phyloP scores from a whole-genome alignment of 2,888 invertebrate species.

The Salticus scenicus region DNA sequence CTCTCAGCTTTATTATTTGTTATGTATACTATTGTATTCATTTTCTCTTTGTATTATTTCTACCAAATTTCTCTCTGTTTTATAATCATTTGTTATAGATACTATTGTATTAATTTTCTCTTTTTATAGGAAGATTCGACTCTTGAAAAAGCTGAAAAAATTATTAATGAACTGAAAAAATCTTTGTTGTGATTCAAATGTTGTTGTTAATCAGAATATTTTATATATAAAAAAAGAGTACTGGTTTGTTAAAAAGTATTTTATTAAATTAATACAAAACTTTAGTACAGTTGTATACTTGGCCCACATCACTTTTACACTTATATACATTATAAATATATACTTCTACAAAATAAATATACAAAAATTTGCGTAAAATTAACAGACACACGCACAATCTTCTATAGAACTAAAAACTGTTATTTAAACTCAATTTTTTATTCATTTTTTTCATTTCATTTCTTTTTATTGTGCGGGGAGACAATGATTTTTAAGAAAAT shows the following conservation, averaged over 20 bases:
- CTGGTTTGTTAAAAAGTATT: constrained; percentile 22
- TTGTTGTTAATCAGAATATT: not conserved
- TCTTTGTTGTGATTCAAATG: constrained; percentile 20
- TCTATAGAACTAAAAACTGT: not conserved
- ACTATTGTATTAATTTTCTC: too few species aligned
- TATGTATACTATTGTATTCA: too few species aligned
- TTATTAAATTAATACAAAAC: constrained; percentile 17
- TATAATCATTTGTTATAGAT: too few species aligned
- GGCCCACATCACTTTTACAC: not conserved
- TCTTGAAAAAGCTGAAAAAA: constrained; percentile 75
- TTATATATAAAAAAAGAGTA: not conserved
- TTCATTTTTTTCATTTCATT: too few species aligned
- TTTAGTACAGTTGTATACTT: not conserved
- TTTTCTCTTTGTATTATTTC: too few species aligned
- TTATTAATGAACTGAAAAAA: constrained; percentile 72
- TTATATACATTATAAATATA: constrained; percentile 7
- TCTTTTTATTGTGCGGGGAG: too few species aligned
- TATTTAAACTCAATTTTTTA: not conserved
- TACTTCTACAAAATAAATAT: not conserved
- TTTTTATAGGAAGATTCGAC: constrained; percentile 74
- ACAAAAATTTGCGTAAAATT: not conserved
- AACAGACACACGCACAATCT: not conserved
- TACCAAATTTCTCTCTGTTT: too few species aligned
- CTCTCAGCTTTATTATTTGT: too few species aligned
- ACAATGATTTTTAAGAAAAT: too few species aligned